Percentiles rank a stretch among this genome's conserved stretches.
phyloP scores from a whole-genome alignment of 2,888 invertebrate genomes.

The Drosophila kambysellisi region DNA sequence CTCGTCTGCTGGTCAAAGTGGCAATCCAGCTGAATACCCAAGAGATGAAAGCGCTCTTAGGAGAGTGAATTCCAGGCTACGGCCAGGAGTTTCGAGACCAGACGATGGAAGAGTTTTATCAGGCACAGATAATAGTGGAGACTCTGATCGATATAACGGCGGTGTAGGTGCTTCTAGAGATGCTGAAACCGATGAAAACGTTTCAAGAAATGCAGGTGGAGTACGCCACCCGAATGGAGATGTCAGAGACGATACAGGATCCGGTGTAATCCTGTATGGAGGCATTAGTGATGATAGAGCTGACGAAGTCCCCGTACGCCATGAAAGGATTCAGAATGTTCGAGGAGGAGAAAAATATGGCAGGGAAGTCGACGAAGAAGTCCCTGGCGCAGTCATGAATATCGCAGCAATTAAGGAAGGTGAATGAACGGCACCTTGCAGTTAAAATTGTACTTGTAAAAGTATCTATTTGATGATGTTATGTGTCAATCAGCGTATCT shows the following conservation, averaged over 20 bases:
- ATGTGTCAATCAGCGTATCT: background rate
- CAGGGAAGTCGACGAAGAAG: background rate
- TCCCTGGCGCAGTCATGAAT: background rate
- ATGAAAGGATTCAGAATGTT: background rate
- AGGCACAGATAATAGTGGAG: background rate
- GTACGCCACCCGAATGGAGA: background rate
- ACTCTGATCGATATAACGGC: background rate
- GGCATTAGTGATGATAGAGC: background rate
- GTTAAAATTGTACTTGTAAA: background rate
- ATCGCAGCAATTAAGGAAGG: background rate
- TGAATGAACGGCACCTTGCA: background rate
- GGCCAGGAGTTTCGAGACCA: background rate
- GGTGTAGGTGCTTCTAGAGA: background rate
- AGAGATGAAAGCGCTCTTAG: background rate
- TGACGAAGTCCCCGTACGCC: background rate
- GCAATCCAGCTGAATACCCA: background rate
- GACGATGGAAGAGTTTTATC: background rate
- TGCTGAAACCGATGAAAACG: background rate
- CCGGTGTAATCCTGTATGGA: background rate
- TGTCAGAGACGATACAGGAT: background rate
- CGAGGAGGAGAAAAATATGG: background rate
- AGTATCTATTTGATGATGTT: background rate
- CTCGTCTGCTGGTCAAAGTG: background rate
- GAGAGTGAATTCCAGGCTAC: background rate
- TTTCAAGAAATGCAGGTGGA: background rate